A percentile compares a stretch with the other conserved stretches of the same genome.
Conservation (phyloP, 1,140 invertebrate species). For the Macrotrachela quadricornifera region DNA sequence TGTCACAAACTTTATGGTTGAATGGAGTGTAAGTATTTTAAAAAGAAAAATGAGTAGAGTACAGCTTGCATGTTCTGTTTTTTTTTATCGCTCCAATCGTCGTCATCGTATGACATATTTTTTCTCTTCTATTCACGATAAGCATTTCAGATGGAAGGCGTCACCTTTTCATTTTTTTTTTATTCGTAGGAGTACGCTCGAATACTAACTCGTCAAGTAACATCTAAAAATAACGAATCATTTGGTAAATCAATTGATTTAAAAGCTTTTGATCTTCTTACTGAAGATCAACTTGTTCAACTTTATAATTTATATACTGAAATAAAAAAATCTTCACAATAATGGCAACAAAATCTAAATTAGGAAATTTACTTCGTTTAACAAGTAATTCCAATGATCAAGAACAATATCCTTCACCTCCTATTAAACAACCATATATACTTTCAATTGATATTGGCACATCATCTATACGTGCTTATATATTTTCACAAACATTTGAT, state of each 20-base stretch:
- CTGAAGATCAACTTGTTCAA: slow-evolving; percentile 55
- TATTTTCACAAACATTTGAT: no score
- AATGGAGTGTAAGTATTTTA: slow-evolving; percentile 54
- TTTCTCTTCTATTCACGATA: no score
- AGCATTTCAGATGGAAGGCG: no score
- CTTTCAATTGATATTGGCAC: no score
- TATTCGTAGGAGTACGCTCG: slow-evolving; percentile 47
- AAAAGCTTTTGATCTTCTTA: slow-evolving; percentile 43
- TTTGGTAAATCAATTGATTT: slow-evolving; percentile 40
- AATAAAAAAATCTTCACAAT: slow-evolving; percentile 4
- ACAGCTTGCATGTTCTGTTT: not conserved
- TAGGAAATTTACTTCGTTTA: no score
- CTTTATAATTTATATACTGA: slow-evolving; percentile 48
- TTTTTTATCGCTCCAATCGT: no score
- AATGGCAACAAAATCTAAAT: no score
- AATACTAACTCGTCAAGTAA: slow-evolving; percentile 45
- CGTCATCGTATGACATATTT: no score
- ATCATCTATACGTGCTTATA: no score
- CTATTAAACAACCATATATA: no score
- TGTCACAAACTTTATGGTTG: slow-evolving; percentile 51
- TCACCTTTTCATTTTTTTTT: not conserved
- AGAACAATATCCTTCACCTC: no score
- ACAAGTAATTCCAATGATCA: no score
- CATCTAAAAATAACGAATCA: slow-evolving; percentile 32
- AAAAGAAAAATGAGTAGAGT: not conserved